Base-by-base conservation (phyloP, 2,113 vertebrate genomes). In the Brachypteracias leptosomus region DNA sequence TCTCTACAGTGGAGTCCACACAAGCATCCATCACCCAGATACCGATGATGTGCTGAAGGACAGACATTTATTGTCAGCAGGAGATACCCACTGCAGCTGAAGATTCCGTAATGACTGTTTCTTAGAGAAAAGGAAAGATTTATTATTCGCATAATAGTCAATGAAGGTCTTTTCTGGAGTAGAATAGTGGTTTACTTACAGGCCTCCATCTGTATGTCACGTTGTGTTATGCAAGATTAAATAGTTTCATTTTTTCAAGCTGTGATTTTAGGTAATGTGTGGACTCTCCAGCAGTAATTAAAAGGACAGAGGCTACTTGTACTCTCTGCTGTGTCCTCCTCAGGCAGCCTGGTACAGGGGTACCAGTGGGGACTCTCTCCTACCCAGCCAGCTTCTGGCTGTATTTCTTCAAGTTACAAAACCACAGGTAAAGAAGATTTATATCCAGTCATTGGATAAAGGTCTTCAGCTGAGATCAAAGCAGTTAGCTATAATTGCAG, bases 71-170 rank as follows among this genome's bases (percentile, higher is more conserved):
- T 76, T 94, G 95, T 96, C 74, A 85, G 87, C 77, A 72, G 67
- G 74, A 93, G 95, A 96, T 61, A 90, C 52, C 25, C 95, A 81
- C 31, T 7, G 4, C 94, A 87, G 92, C 95, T 95, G 92, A 93
- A 84, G 57, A 88, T 58, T 89, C 79, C 72, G 83, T 54, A 94
- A 97, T 94, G 90, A 82, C 76, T 89, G 73, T 72, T 96, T 93
- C 96, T 95, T 72, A 65, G 40, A 94, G 79, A 89, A 95, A 97
- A 88, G 72, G 83, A 72, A 96, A 93, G 88, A 96, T 96, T 90
- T 93, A 95, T 95, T 79, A 87, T 42, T 52, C 66, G 75, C 58
- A 72, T 88, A 90, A 88, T 38, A 89, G 88, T 93, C 74, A 96
- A 95, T 78, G 92, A 87, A 82, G 76, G 83, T 87, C 76, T 94